Base-by-base conservation (phyloP, 1,140 invertebrate genomes). In the Drosophila ficusphila region DNA sequence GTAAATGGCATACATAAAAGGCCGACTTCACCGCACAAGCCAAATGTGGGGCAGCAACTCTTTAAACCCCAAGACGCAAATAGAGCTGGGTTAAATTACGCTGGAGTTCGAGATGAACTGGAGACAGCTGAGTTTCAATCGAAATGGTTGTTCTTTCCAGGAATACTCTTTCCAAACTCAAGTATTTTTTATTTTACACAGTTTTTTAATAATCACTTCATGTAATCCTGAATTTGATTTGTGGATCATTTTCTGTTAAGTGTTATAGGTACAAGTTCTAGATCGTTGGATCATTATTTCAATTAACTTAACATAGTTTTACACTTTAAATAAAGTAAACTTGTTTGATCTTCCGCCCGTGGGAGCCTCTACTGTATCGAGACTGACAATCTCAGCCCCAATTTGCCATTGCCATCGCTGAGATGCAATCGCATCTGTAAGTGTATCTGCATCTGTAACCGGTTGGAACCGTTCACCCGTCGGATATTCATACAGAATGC, bases 1-100 rank as follows among this genome's bases (percentile, higher is more conserved):
- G 61, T 48, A 62, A 65, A 65, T 64, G 60, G 56, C 54, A 62
- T 25, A 44, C 60, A 60, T 41, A 61, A 38, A 61, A 48, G 56
- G 7, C 34, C 25, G 33, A 42, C 38, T 23, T 3, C 48, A 51
- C 18, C 18, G 29, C 48, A 64, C 57, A 62, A 62, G 56, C 60
- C 56, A 25, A 64, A 64, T 46, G 56, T 64, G 39, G 42, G 58
- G 19, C 52, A 60, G 51, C 53, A 11, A 56, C 49, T 56, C 57
- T 29, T 56, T 29, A 12, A 25, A 11, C 1, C 49, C 27, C 39
- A 46, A 64, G 25, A 39, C 18, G 41, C 41, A 64, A 39, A 48
- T 38, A 33, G 31, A 48, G 57, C 57, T 60, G 61, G 23, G 6
- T 65, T 36, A n/a, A 18, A 65, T 65, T 65, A 61, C 61, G 19